Evolutionary conservation across 2,113 vertebrate genomes (phyloP), one percentile per base, ranked within the genome.

Genomic region (Dunckerocampus dactyliophorus): DNA sequence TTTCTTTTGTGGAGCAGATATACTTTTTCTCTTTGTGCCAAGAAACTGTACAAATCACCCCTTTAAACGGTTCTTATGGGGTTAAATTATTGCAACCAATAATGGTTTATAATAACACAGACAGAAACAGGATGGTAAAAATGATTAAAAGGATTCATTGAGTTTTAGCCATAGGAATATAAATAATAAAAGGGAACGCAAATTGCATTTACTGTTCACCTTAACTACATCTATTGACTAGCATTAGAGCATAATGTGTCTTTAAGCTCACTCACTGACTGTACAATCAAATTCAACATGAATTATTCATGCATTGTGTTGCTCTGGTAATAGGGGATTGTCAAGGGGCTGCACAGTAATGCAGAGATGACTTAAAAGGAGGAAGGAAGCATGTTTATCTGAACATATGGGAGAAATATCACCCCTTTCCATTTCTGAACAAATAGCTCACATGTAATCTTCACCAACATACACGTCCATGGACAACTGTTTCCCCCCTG

Each of bases 281-380:
- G 11, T 34, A 34, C 28, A 54, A 31, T 37, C 10, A 19, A 31
- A 37, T 19, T 54, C 57, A 49, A 42, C 56, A 74, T 82, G 71
- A 81, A 85, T 87, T 77, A 84, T 81, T 75, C 68, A 84, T 77
- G 71, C 58, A 56, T 39, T 21, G 62, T 72, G 74, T 75, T 78
- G 70, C 80, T 79, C 80, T 77, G 74, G 63, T 67, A 66, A 81
- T 74, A 55, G 21, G 63, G 22, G 45, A 74, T 71, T 77, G 59
- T 80, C 78, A 62, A 47, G 61, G 62, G 72, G 72, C 72, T 67
- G 68, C 70, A 69, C 79, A 60, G 71, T 65, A 67, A 80, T 63
- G 65, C 56, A 75, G 62, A 71, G 59, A 54, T 64, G 37, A 72
- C 70, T 74, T 69, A 58, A 65, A 75, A 79, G 55, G 67, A 39